These are phyloP conservation scores for Drosophila dunni DNA, from an alignment of 1,140 invertebrate genomes.

Conservation along the genomic window DNA sequence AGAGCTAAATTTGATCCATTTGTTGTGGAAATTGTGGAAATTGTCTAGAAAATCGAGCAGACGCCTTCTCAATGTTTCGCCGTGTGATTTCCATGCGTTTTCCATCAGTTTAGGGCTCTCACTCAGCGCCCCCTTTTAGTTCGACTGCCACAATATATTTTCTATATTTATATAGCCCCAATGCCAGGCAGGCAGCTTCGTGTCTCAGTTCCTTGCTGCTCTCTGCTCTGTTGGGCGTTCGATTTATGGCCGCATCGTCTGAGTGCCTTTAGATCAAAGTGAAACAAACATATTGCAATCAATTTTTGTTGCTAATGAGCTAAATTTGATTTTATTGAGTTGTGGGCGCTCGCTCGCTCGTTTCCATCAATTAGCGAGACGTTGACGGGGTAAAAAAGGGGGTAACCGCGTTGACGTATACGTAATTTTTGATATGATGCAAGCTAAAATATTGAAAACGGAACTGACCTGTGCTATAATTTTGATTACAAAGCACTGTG, in stretches of 20 bases:
- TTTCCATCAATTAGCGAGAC: slow-evolving; percentile 21
- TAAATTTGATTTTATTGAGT: slow-evolving; percentile 80
- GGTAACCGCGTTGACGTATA: slow-evolving; percentile 25
- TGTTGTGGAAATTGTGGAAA: slow-evolving; percentile 46
- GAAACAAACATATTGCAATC: slow-evolving; percentile 73
- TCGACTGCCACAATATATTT: slow-evolving; percentile 8
- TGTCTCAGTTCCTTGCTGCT: slow-evolving; percentile 15
- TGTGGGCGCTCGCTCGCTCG: slow-evolving; percentile 28
- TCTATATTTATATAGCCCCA: slow-evolving; percentile 38
- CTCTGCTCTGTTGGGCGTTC: slow-evolving; percentile 11
- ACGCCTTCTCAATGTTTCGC: not conserved
- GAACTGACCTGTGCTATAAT: slow-evolving; percentile 14
- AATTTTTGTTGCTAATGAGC: slow-evolving; percentile 78
- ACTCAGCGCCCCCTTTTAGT: slow-evolving; percentile 34
- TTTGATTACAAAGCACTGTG: not conserved
- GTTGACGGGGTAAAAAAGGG: not conserved
- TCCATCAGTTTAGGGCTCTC: slow-evolving; percentile 50
- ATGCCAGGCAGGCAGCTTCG: slow-evolving; percentile 4
- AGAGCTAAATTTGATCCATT: slow-evolving; percentile 32
- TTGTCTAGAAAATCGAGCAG: slow-evolving; percentile 46
- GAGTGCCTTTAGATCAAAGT: slow-evolving; percentile 78
- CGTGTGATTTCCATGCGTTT: slow-evolving; percentile 33
- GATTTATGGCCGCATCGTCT: slow-evolving; percentile 54
- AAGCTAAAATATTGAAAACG: slow-evolving; percentile 17
- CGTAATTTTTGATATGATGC: slow-evolving; percentile 33